Base-by-base conservation (phyloP, 2,797 vertebrate genomes). In the Oreochromis grahami region DNA sequence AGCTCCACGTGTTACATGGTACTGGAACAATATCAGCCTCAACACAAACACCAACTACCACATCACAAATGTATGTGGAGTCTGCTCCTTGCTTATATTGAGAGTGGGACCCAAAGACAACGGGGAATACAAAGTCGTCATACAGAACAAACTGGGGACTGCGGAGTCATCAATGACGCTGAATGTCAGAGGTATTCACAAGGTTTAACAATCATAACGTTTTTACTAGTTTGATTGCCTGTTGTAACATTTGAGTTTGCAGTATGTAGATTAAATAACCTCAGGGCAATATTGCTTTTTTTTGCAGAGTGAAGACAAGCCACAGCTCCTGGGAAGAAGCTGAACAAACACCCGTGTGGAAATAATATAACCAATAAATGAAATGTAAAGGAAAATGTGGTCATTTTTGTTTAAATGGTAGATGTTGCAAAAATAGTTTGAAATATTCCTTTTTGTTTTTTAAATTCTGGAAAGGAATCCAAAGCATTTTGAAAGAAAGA, bases 51-150 rank as follows among this genome's bases (percentile, higher is more conserved):
- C 95, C 3, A 87, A 95, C 52, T 97, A 96, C 87, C 95, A 96
- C 91, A 96, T 97, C 90, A 97, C 94, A 0, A 97, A 98, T 1
- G 91, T 96, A 24, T 97, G 97, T 10, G 98, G 98, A 0, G 96
- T 99, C 74, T 99, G 98, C 93, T 98, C 97, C n/a, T 86, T 99
- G 88, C 85, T 98, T 34, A 94, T 99, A 78, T 86, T 96, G 9
- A 92, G 90, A 4, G 97, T 97, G 65, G 92, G 91, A 7, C 88
- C 93, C 58, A 93, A 91, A n/a, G 97, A 98, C 78, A 88, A 85
- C 0, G 98, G 98, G 3, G 94, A 97, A 79, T 99, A 98, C 90
- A 96, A 93, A 92, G 96, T 96, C 0, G 85, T 96, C 45, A 95
- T 98, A 3, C 93, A 96, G 84, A 99, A 97, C 87, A 86, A 87